These are phyloP conservation scores for Entomobrya proxima DNA, from an alignment of 2,888 invertebrate genomes.

Conservation along the genomic window DNA sequence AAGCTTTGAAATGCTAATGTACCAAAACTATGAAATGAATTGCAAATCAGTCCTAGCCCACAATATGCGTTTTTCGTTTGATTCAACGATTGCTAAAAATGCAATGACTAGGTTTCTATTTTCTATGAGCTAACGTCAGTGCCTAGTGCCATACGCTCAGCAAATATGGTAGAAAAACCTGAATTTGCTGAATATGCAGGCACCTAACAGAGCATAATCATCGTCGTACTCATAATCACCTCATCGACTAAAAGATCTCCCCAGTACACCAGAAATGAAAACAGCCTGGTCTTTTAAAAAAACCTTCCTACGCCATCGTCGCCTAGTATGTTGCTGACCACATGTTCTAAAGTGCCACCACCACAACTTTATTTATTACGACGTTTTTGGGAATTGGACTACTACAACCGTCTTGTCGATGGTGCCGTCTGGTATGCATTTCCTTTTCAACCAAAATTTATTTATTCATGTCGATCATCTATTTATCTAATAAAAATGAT, in stretches of 20 bases:
- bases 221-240: constrained; percentile 19
- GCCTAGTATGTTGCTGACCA: no score
- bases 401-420: background rate
- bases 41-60: no score
- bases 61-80: no score
- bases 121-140: no score
- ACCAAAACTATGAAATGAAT: no score
- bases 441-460: constrained; percentile 37
- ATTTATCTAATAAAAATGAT: constrained; percentile 30
- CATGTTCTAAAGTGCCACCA: constrained; percentile 37
- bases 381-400: constrained; percentile 21
- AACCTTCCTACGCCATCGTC: background rate
- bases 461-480: constrained; percentile 23
- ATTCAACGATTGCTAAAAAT: no score
- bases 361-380: constrained; percentile 26
- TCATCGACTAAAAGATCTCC: background rate
- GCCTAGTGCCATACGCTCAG: background rate
- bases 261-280: constrained; percentile 1
- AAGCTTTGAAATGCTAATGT: no score
- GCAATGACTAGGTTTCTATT: no score
- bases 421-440: constrained; percentile 59
- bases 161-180: background rate
- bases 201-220: constrained; percentile 16
- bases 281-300: background rate
- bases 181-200: constrained; percentile 48